Evolutionary conservation across 2,888 invertebrate genomes (phyloP).

Genomic region (Cheilosia urbana): DNA sequence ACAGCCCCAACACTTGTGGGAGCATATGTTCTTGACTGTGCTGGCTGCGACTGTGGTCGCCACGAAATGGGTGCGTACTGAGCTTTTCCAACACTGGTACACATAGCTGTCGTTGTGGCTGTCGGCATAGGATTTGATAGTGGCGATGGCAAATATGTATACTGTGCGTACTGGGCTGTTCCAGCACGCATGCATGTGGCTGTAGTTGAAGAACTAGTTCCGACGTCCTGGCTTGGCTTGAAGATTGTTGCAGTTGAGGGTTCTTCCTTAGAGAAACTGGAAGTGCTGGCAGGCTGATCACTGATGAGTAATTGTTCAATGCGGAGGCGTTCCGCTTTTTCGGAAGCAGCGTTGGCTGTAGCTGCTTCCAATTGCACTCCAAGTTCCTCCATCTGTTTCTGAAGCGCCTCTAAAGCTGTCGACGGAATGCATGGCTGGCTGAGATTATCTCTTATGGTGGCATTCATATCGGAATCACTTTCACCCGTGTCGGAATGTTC

Average conservation of each 20-base stretch:
- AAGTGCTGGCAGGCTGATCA: not conserved
- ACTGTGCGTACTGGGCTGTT: not conserved
- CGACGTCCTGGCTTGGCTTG: not conserved
- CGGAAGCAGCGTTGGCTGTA: not conserved
- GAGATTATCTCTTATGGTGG: too few relatives aligned
- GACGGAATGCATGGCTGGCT: too few relatives aligned
- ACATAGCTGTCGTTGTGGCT: too few relatives aligned
- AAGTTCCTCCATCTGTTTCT: too few relatives aligned
- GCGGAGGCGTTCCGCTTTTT: constrained; percentile 6
- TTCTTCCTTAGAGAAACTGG: not conserved
- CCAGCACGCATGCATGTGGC: not conserved
- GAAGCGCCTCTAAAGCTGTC: too few relatives aligned
- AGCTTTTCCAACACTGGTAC: not conserved
- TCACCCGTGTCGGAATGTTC: not conserved
- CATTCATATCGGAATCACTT: too few relatives aligned
- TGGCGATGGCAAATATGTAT: not conserved
- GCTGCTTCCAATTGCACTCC: too few relatives aligned
- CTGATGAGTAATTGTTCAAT: not conserved
- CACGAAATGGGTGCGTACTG: not conserved
- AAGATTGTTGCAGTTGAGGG: not conserved
- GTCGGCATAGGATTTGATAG: not conserved
- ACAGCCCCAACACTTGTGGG: not conserved
- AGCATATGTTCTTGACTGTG: not conserved
- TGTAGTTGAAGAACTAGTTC: not conserved
- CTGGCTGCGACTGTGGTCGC: not conserved